Evolutionary conservation across 2,113 vertebrate species (phyloP).

Genomic region (Osmerus mordax): DNA sequence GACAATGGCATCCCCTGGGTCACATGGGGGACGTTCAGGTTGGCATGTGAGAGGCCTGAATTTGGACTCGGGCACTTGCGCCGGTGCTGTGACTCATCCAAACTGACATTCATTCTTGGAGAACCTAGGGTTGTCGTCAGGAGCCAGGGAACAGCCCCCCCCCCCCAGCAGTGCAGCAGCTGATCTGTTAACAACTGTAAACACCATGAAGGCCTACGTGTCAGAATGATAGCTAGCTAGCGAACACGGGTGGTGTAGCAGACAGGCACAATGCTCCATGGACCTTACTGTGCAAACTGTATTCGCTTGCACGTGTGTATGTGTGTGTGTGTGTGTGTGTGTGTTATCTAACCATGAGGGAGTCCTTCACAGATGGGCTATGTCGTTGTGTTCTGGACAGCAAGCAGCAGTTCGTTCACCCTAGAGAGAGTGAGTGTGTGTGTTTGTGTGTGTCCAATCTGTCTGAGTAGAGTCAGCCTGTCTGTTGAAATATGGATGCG

Average conservation of each 20-base stretch:
- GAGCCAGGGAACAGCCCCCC: neutral
- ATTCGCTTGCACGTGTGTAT: neutral
- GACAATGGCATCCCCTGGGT: no score
- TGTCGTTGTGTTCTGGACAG: constrained; percentile 16
- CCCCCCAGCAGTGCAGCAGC: neutral
- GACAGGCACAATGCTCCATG: constrained; percentile 23
- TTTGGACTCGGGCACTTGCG: no score
- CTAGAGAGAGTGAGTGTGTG: neutral
- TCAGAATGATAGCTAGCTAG: constrained; percentile 21
- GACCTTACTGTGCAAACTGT: constrained; percentile 21
- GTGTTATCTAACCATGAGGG: constrained; percentile 15
- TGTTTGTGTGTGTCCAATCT: neutral
- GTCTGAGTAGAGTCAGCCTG: constrained; percentile 3
- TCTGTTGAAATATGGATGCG: constrained; percentile 25
- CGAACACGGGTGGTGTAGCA: constrained; percentile 9
- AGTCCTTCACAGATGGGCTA: constrained; percentile 14
- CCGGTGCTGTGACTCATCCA: no score
- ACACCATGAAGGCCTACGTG: constrained; percentile 1
- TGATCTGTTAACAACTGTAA: constrained; percentile 11
- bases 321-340: neutral
- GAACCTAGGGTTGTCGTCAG: no score
- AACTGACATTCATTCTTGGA: no score
- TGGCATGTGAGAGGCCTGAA: no score
- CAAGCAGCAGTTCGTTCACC: neutral
- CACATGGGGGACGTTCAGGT: no score